Evolutionary conservation across 2,797 vertebrate species (phyloP), one percentile per base, ranked within the genome.

Genomic region (Scomberomorus guttatus): DNA sequence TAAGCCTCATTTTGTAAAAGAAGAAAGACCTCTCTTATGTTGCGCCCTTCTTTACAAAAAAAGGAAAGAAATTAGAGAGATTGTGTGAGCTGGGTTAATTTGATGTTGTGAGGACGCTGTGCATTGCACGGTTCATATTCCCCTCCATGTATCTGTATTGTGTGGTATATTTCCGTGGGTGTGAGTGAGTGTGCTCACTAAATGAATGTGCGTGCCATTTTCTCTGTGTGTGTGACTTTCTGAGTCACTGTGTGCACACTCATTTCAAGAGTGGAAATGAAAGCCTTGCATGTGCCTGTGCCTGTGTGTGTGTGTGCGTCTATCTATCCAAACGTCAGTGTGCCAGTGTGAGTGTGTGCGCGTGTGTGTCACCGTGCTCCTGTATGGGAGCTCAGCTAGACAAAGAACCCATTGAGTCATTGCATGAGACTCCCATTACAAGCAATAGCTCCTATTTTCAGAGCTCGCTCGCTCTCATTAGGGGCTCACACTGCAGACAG

Each of bases 331-430:
- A 77, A 37, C 2, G n/a, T 80, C 44, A 76, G 76, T 42, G 39
- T 32, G 69, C 32, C 54, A 48, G 62, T 42, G 63, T 6, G 58
- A 17, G 37, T 54, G 76, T n/a, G 59, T 63, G 61, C 3, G 55
- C 32, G 18, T 67, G 72, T 80, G 86, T 84, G 84, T 62, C 65
- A 37, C 70, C 0, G 27, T 67, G 81, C 59, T 81, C 66, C 72
- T 80, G 72, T 82, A 82, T 66, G 69, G 65, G 75, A 73, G 75
- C 74, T 81, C 73, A 84, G 79, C 69, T 67, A 92, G 88, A 94
- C 92, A 94, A 94, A 93, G 90, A 85, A 77, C 62, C 86, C 89
- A 92, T 93, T 90, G 92, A 93, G 84, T 89, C 88, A 82, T 85
- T 79, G 83, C 71, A 22, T 81, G 80, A 87, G 87, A 81, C 81